Conservation (phyloP, 1,140 invertebrate species). For the Apis dorsata region DNA sequence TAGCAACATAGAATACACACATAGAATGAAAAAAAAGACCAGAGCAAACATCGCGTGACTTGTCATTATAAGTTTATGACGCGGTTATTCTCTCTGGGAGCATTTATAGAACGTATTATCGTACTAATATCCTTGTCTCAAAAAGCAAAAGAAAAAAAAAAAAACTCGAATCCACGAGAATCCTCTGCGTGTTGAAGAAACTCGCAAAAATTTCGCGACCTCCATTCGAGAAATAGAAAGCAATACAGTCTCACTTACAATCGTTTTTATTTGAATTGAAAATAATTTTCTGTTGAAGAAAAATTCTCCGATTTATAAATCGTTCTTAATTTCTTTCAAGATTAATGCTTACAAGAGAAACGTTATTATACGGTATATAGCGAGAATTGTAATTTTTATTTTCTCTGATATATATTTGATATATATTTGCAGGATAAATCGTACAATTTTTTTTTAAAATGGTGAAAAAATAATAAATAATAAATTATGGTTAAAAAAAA, state of each 20-base stretch:
- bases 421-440: neutral
- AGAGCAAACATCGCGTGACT: slow-evolving; percentile 10
- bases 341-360: neutral
- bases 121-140: slow-evolving; percentile 2
- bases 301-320: slow-evolving; percentile 5
- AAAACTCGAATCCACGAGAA: slow-evolving; percentile 21
- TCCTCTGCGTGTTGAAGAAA: neutral
- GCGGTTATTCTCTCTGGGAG: slow-evolving; percentile 38
- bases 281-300: neutral
- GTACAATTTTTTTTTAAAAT: neutral
- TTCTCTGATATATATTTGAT: too few species aligned
- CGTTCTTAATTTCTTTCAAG: neutral
- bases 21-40: neutral
- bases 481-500: neutral
- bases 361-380: neutral
- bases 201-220: slow-evolving; percentile 29
- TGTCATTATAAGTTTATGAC: slow-evolving; percentile 47
- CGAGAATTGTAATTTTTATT: neutral
- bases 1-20: neutral
- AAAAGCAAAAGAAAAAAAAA: slow-evolving; percentile 34
- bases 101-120: slow-evolving; percentile 53
- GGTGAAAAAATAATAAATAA: neutral
- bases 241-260: slow-evolving; percentile 13
- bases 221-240: slow-evolving; percentile 25
- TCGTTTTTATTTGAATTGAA: slow-evolving; percentile 13